phyloP scores from a whole-genome alignment of 2,113 vertebrate genomes.

The Tapirus terrestris region DNA sequence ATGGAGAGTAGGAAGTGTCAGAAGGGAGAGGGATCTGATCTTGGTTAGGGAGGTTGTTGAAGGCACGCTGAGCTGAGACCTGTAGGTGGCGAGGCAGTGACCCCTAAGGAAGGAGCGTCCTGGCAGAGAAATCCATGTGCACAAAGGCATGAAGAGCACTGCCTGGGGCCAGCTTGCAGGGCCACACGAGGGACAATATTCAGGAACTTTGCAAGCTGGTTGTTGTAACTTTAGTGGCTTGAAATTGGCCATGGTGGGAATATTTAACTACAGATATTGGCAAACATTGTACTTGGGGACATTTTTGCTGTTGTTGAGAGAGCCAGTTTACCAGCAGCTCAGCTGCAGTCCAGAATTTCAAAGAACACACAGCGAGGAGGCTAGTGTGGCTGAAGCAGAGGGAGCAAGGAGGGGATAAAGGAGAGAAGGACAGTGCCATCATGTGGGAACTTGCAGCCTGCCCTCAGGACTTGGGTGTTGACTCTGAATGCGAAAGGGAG shows the following conservation, averaged over 20 bases:
- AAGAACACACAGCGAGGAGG: background rate
- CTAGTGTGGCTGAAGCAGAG: fast-evolving
- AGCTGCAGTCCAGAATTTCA: background rate
- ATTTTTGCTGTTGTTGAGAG: background rate
- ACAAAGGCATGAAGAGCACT: fast-evolving
- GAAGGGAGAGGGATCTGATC: background rate
- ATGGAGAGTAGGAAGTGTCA: background rate
- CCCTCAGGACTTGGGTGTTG: background rate
- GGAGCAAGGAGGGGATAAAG: too few relatives aligned
- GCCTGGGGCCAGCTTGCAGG: background rate
- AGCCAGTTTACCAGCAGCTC: background rate
- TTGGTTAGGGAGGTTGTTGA: fast-evolving
- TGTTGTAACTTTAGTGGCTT: background rate
- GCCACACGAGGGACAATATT: background rate
- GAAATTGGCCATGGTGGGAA: background rate
- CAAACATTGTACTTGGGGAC: background rate
- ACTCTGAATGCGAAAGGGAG: background rate
- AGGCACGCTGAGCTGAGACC: background rate
- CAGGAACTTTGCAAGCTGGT: too few relatives aligned
- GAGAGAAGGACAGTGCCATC: too few relatives aligned
- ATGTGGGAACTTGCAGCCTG: too few relatives aligned
- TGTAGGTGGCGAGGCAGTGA: fast-evolving
- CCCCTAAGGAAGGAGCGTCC: fast-evolving
- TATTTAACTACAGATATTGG: background rate
- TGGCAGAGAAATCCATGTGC: fast-evolving